Evolutionary conservation across 2,113 vertebrate species (phyloP), one percentile per base, ranked within the genome.

Genomic region (Eublepharis macularius): DNA sequence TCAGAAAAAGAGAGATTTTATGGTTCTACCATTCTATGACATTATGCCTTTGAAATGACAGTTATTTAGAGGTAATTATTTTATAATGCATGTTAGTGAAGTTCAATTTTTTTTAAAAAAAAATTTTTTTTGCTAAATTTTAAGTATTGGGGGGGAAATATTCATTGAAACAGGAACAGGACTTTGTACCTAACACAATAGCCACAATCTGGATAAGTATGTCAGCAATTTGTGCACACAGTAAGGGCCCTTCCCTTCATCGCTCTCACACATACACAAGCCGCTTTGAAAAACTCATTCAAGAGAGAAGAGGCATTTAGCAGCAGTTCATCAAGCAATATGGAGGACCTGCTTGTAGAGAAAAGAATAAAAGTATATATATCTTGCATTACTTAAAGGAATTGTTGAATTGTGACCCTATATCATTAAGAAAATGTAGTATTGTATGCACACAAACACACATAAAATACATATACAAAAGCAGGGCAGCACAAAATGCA

Each of bases 11-110:
- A 70, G 60, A 87, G 63, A 54, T 36, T 66, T 83, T 78, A 69
- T 78, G 51, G 76, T 39, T 80, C 80, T 47, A 69, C 29, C 47
- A 41, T 47, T 73, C 13, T 57, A 36, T 47, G 77, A 41, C 24
- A 47, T 34, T 82, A 19, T 63, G 36, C 80, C 69, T 74, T 85
- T 76, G 39, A 2, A 29, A 82, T 78, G 84, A 88, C 79, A 85
- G 65, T 54, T 72, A 39, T 73, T 83, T 70, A 79, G 66, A 19
- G 4, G n/a, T 34, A 49, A 69, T 72, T 76, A 29, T 24, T 76
- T 83, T 54, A 65, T 85, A 84, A 65, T 47, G 51, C 21, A 39
- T 34, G 34, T 66, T 66, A 80, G 63, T 63, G 51, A 24, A 41
- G 34, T 54, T 12, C 4, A 14, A 16, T 16, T 2, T 1, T 14